These are phyloP conservation scores for Erythrolamprus reginae DNA, from an alignment of 2,113 vertebrate genomes.

Conservation along the genomic window DNA sequence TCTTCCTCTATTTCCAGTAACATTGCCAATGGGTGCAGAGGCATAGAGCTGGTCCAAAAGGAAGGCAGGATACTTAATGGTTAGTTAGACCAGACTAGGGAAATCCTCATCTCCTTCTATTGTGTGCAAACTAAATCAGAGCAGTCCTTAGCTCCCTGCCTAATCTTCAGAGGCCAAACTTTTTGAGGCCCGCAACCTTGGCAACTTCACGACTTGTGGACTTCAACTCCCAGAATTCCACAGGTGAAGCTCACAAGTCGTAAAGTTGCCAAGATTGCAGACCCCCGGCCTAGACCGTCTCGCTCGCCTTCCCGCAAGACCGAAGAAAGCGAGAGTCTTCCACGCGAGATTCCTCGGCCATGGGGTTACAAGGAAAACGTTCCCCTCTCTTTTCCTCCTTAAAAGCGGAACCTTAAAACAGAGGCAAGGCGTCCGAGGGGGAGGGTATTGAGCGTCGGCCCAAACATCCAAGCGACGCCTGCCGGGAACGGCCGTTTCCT, in stretches of 20 bases:
- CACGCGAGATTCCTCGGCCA: not conserved
- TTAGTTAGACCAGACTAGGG: not conserved
- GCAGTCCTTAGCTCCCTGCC: not conserved
- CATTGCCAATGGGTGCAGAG: not conserved
- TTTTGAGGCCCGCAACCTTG: not conserved
- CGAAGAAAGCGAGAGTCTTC: not conserved
- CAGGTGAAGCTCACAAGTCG: too few species aligned
- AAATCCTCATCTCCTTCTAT: not conserved
- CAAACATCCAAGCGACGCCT: not conserved
- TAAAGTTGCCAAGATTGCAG: too few species aligned
- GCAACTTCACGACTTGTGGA: too few species aligned
- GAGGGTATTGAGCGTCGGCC: not conserved
- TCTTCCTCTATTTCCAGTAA: not conserved
- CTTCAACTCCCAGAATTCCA: too few species aligned
- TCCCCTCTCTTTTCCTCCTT: not conserved
- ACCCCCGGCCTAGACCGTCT: not conserved
- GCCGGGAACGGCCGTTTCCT: not conserved
- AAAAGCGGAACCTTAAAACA: slow-evolving; percentile 33
- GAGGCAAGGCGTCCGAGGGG: slow-evolving; percentile 13
- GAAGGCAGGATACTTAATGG: not conserved
- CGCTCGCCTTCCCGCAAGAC: not conserved
- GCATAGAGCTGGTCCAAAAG: not conserved
- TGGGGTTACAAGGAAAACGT: not conserved
- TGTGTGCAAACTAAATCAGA: not conserved
- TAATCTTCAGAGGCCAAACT: not conserved